These are phyloP conservation scores for Gortyna flavago DNA, from an alignment of 2,888 invertebrate species.

Conservation along the genomic window DNA sequence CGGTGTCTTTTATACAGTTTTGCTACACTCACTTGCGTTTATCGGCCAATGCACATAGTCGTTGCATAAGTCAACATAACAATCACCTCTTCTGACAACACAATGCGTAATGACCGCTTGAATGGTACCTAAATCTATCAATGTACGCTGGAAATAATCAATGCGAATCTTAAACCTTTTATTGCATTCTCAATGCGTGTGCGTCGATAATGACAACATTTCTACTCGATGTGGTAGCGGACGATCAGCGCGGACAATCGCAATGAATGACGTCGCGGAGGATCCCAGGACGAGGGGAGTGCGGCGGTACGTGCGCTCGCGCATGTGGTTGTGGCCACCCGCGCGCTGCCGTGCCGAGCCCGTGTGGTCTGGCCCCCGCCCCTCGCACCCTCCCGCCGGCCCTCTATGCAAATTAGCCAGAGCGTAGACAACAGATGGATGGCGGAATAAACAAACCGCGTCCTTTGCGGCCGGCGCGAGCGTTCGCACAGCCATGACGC, in stretches of 20 bases:
- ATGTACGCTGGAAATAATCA: constrained; percentile 75
- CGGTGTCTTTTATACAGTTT: constrained; percentile 72
- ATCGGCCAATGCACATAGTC: constrained; percentile 62
- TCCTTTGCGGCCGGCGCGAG: constrained; percentile 81
- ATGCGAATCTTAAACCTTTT: constrained; percentile 78
- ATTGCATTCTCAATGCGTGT: constrained; percentile 85
- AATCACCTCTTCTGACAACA: constrained; percentile 66
- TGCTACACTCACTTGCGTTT: constrained; percentile 63
- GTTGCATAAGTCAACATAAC: constrained; percentile 73
- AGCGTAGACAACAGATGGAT: constrained; percentile 90
- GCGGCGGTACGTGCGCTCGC: constrained; percentile 83
- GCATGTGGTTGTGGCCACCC: constrained; percentile 90
- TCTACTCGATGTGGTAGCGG: constrained; percentile 87
- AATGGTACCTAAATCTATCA: constrained; percentile 78
- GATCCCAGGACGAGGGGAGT: constrained; percentile 73
- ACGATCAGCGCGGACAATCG: constrained; percentile 87
- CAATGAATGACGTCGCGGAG: constrained; percentile 88
- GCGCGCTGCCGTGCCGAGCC: constrained; percentile 88
- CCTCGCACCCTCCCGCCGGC: constrained; percentile 73
- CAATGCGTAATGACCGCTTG: constrained; percentile 70
- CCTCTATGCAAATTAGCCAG: constrained; percentile 90
- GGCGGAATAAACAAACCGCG: constrained; percentile 89
- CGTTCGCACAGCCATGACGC: constrained; percentile 48
- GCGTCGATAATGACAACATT: constrained; percentile 88
- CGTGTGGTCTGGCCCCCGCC: constrained; percentile 88